These are phyloP conservation scores for Cyanocitta stelleri DNA, from an alignment of 2,113 vertebrate species.

Conservation along the genomic window DNA sequence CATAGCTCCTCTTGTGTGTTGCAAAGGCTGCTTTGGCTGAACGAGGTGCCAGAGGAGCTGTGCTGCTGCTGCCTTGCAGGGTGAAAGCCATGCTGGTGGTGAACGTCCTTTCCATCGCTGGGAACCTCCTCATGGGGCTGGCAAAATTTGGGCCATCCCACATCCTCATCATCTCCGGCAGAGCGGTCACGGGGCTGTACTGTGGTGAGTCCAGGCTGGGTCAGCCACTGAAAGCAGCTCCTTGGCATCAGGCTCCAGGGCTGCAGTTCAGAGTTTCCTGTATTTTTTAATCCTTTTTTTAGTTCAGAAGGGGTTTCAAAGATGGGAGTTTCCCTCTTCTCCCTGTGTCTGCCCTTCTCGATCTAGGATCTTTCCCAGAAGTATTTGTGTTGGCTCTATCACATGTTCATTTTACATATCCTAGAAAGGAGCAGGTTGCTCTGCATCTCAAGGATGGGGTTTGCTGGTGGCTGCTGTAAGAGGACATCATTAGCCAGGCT, in stretches of 20 bases:
- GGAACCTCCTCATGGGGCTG: slow-evolving; percentile 88
- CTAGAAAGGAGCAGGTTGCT: not conserved
- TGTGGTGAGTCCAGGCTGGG: slow-evolving; percentile 78
- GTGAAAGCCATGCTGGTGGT: slow-evolving; percentile 87
- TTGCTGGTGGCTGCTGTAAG: not conserved
- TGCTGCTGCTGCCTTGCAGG: slow-evolving; percentile 72
- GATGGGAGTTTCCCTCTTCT: not conserved
- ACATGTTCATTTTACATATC: not conserved
- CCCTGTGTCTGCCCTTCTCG: not conserved
- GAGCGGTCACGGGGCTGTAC: slow-evolving; percentile 88
- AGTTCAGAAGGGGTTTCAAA: not conserved
- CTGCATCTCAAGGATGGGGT: not conserved
- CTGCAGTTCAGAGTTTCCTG: not conserved
- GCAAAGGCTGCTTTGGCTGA: not conserved
- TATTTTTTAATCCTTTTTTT: not conserved
- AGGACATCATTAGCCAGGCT: not conserved
- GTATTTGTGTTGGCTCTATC: not conserved
- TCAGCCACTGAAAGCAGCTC: not conserved
- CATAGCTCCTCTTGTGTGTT: not conserved
- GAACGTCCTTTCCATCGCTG: slow-evolving; percentile 83
- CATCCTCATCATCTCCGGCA: slow-evolving; percentile 86
- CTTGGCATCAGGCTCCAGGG: not conserved
- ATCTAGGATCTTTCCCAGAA: not conserved
- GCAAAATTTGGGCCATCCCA: slow-evolving; percentile 84
- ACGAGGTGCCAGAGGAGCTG: not conserved